Evolutionary conservation across 2,113 vertebrate species (phyloP).

Genomic region (Nipponia nippon): DNA sequence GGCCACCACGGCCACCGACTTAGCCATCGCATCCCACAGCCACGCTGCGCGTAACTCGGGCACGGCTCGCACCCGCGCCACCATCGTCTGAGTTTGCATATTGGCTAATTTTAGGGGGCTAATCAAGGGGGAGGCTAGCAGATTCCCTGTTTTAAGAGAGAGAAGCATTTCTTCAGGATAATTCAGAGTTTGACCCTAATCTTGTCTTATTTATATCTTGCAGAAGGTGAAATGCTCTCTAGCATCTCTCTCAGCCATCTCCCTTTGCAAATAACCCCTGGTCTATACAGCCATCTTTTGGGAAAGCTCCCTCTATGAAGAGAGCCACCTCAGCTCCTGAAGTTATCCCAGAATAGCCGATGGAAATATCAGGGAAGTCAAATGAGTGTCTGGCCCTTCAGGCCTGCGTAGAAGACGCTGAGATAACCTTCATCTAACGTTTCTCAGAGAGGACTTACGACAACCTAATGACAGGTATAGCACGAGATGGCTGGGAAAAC

Average conservation of each 20-base stretch:
- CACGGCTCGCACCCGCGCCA: background rate
- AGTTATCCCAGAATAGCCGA: background rate
- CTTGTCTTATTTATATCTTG: background rate
- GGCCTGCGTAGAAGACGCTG: background rate
- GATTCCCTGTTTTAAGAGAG: background rate
- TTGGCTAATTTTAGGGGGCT: background rate
- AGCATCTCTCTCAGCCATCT: background rate
- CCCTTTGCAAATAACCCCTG: background rate
- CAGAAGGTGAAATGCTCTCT: background rate
- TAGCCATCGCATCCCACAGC: background rate
- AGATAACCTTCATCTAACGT: background rate
- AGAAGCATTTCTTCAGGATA: background rate
- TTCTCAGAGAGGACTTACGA: background rate
- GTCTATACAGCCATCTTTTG: background rate
- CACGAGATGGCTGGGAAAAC: background rate
- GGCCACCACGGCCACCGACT: background rate
- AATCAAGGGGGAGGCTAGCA: background rate
- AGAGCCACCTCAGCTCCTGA: background rate
- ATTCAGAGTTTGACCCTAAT: background rate
- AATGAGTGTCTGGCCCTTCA: background rate
- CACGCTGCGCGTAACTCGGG: rapidly evolving
- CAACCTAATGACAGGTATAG: background rate
- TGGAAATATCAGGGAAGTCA: background rate
- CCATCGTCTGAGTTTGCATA: background rate
- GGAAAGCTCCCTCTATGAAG: background rate